phyloP scores from a whole-genome alignment of 2,888 invertebrate species.

The Polydrusus tereticollis region DNA sequence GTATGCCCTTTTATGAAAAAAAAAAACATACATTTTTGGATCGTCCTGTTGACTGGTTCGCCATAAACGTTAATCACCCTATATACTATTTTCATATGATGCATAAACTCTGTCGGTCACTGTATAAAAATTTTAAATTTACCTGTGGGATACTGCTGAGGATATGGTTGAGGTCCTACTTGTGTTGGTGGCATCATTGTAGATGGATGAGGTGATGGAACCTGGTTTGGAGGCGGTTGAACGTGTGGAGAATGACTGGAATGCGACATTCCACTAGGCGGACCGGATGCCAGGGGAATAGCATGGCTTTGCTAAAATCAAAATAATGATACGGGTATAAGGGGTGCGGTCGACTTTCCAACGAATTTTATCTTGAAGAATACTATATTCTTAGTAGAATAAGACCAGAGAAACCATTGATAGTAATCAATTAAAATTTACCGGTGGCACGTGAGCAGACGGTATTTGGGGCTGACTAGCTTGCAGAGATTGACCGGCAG shows the following conservation, averaged over 20 bases:
- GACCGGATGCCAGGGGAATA: constrained; percentile 2
- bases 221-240: constrained; percentile 32
- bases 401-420: too few relatives aligned
- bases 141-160: constrained; percentile 56
- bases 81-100: too few relatives aligned
- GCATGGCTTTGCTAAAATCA: constrained; percentile 1
- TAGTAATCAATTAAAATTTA: neutral
- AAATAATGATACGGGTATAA: neutral
- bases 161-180: constrained; percentile 63
- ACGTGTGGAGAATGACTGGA: constrained; percentile 29
- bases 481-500: constrained; percentile 42
- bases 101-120: too few relatives aligned
- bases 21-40: too few relatives aligned
- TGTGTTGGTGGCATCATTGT: constrained; percentile 66
- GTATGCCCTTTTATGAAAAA: too few relatives aligned
- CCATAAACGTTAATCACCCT: too few relatives aligned
- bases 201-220: constrained; percentile 58
- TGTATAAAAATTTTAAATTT: too few relatives aligned
- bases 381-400: too few relatives aligned
- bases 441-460: constrained; percentile 39
- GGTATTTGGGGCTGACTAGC: constrained; percentile 26
- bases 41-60: too few relatives aligned
- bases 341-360: too few relatives aligned
- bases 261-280: constrained; percentile 12
- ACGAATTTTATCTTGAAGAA: too few relatives aligned